Percentiles rank a stretch among this genome's conserved stretches.
phyloP scores from a whole-genome alignment of 2,113 vertebrate genomes.

The Mesoclemmys tuberculata region DNA sequence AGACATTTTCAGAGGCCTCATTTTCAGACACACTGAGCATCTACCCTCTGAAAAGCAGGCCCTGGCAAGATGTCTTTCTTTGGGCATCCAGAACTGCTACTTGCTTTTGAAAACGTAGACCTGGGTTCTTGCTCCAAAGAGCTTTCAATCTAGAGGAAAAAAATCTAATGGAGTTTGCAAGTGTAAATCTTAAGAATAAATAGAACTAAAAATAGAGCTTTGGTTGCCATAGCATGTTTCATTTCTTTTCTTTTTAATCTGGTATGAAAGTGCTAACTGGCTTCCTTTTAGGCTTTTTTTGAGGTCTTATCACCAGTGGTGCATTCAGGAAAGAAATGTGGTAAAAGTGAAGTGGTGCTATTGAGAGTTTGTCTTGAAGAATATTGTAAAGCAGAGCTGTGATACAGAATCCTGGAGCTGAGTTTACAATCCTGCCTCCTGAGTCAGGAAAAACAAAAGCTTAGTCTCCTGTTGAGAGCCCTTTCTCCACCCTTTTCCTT shows the following conservation, averaged over 20 bases:
- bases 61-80: background rate
- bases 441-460: background rate
- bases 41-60: background rate
- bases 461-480: background rate
- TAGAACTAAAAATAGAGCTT: background rate
- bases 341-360: conserved; percentile 16
- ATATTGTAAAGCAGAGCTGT: background rate
- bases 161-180: background rate
- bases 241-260: conserved; percentile 39
- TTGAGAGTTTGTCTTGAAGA: conserved; percentile 17
- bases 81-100: background rate
- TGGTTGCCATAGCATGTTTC: background rate
- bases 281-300: conserved; percentile 14
- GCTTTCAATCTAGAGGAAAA: background rate
- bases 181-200: conserved; percentile 23
- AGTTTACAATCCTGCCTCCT: background rate
- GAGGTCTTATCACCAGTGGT: background rate
- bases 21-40: background rate
- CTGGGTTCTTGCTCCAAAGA: background rate
- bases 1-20: background rate
- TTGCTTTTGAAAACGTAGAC: background rate
- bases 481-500: background rate
- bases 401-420: background rate
- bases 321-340: conserved; percentile 10
- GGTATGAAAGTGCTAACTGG: conserved; percentile 46